A percentile compares a stretch with the other conserved stretches of the same genome.
phyloP scores from a whole-genome alignment of 2,888 invertebrate genomes.

The Orthosia incerta region DNA sequence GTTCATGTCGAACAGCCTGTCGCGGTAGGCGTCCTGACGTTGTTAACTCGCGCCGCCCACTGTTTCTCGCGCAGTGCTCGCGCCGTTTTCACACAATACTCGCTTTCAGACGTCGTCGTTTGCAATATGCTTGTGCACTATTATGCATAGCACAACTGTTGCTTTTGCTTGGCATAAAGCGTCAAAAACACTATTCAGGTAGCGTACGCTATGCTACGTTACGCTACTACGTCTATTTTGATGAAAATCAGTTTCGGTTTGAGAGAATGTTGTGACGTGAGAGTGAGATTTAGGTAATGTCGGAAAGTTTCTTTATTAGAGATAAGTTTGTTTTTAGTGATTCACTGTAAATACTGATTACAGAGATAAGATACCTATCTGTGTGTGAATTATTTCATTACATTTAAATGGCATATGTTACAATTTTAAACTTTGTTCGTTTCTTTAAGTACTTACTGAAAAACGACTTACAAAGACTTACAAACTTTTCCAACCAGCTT shows the following conservation, averaged over 20 bases:
- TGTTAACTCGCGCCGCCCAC: slow-evolving; percentile 79
- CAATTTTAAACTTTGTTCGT: not conserved
- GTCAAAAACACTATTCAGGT: slow-evolving; percentile 46
- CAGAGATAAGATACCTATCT: not conserved
- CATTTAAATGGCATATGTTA: not conserved
- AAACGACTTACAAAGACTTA: too few species aligned
- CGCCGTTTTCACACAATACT: slow-evolving; percentile 69
- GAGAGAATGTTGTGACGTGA: not conserved
- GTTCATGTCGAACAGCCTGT: slow-evolving; percentile 51
- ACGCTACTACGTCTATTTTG: not conserved
- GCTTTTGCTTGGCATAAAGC: slow-evolving; percentile 67
- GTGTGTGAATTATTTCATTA: not conserved
- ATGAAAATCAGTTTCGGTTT: not conserved
- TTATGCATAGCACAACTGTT: slow-evolving; percentile 72
- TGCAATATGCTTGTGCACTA: slow-evolving; percentile 58
- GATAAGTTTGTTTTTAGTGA: not conserved
- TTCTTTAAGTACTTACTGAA: not conserved
- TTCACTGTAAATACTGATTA: not conserved
- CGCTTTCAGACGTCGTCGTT: slow-evolving; percentile 64
- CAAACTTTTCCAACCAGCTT: not conserved
- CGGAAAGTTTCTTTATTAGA: not conserved
- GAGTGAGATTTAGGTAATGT: not conserved
- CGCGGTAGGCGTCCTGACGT: slow-evolving; percentile 76
- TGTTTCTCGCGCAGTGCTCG: slow-evolving; percentile 73
- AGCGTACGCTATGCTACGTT: not conserved